Evolutionary conservation across 2,113 vertebrate species (phyloP).

Genomic region (Gorsachius goisagi): DNA sequence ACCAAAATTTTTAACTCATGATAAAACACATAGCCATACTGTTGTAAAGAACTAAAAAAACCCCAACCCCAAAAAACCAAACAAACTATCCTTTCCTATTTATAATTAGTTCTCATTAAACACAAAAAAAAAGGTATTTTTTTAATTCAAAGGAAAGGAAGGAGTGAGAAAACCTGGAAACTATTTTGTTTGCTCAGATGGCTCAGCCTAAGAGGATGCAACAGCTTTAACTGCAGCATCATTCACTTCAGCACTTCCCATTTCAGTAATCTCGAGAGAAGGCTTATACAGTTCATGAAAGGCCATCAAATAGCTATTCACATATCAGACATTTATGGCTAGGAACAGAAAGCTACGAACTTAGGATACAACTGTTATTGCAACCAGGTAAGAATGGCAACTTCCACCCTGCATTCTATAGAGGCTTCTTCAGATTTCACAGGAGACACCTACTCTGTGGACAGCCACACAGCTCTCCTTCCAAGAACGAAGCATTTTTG

Average conservation of each 20-base stretch:
- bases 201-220: conserved; percentile 23
- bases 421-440: not conserved
- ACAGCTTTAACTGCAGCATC: not conserved
- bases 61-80: too few species aligned
- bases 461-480: not conserved
- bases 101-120: not conserved
- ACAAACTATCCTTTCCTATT: not conserved
- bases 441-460: not conserved
- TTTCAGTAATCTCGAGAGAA: not conserved
- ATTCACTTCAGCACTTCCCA: not conserved
- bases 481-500: not conserved
- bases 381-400: not conserved
- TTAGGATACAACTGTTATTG: not conserved
- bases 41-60: not conserved
- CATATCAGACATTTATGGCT: not conserved
- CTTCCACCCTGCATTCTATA: not conserved
- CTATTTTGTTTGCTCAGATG: not conserved
- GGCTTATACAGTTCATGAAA: not conserved
- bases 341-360: not conserved
- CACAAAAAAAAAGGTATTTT: accelerated
- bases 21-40: not conserved
- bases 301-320: not conserved
- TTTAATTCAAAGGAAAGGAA: not conserved
- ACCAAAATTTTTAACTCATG: not conserved
- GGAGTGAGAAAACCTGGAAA: not conserved